Evolutionary conservation across 2,113 vertebrate genomes (phyloP), one percentile per base, ranked within the genome.

Genomic region (Ia io): DNA sequence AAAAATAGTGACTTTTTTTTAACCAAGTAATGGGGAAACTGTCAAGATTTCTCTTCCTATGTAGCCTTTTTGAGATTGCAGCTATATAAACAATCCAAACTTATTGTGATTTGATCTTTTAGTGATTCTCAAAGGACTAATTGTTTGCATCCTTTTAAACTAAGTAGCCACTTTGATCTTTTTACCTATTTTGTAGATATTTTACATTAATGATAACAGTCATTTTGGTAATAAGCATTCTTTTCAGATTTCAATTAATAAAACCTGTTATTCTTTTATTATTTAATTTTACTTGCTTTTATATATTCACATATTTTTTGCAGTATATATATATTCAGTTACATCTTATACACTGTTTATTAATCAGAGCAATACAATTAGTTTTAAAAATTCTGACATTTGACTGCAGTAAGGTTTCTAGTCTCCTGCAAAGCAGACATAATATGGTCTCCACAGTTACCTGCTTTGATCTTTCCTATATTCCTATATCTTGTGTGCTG

Each of bases 101-200:
- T 84, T 44, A 74, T 8, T 8, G 17, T 74, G 14, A n/a, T 93
- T 84, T 84, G 4, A 47, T 16, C 61, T 84, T 80, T 76, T 35
- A 86, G 18, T 84, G 9, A 80, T 76, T 35, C 42, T 92, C 49
- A 44, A 74, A 49, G 37, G 32, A 82, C 40, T 89, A 91, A 85
- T 94, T 89, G 37, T 87, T 87, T 53, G 22, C n/a, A 92, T 87
- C 17, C 59, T 76, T 97, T 87, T 92, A 35, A 97, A 76, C 47
- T 82, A 88, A 90, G 47, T 69, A 86, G 44, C 28, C 56, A 30
- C 84, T 88, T 88, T 92, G 49, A 73, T 89, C 70, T 95, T 76
- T 91, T 17, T 74, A 95, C 16, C 17, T 30, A 59, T 59, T 90
- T 86, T 84, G 44, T 32, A 32, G 11, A 37, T 80, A 18, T 9